Evolutionary conservation across 1,140 invertebrate species (phyloP).

Genomic region (Neelides sp.): DNA sequence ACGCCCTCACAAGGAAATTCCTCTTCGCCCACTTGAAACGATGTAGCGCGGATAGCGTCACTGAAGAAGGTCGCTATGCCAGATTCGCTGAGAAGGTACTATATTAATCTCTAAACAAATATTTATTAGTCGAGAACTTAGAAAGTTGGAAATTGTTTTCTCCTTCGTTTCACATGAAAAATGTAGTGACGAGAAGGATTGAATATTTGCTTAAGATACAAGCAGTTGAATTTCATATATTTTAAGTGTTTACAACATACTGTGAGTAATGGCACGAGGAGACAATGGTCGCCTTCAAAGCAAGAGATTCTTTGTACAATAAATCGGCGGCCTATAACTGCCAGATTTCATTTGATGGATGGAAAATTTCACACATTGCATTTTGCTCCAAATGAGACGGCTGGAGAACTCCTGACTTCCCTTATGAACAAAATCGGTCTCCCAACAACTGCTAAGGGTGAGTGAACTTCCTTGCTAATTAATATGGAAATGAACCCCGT

Average conservation of each 20-base stretch:
- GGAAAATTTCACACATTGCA: conserved; percentile 88
- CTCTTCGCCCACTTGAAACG: conserved; percentile 79
- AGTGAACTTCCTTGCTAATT: conserved; percentile 19
- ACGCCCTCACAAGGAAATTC: conserved; percentile 69
- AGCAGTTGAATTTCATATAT: conserved; percentile 2
- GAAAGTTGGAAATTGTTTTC: background rate
- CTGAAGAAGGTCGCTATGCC: conserved; percentile 88
- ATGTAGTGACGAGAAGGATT: no score
- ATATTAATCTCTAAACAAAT: conserved; percentile 8
- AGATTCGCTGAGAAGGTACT: conserved; percentile 77
- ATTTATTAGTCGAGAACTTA: conserved; percentile 4
- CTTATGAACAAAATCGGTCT: conserved; percentile 87
- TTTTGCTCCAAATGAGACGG: conserved; percentile 85
- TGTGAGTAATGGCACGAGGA: conserved; percentile 12
- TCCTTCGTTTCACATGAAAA: background rate
- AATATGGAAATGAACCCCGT: no score
- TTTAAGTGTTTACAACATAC: conserved; percentile 62
- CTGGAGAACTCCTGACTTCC: conserved; percentile 75
- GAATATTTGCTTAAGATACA: no score
- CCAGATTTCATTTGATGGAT: conserved; percentile 83
- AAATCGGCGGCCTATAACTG: conserved; percentile 59
- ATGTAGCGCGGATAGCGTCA: conserved; percentile 73
- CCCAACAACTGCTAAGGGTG: conserved; percentile 60
- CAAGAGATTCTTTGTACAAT: conserved; percentile 88
- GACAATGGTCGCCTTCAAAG: conserved; percentile 76